Percentiles rank a stretch among this genome's conserved stretches.
Conservation (phyloP, 2,797 vertebrate species). For the Xiphophorus birchmanni region DNA sequence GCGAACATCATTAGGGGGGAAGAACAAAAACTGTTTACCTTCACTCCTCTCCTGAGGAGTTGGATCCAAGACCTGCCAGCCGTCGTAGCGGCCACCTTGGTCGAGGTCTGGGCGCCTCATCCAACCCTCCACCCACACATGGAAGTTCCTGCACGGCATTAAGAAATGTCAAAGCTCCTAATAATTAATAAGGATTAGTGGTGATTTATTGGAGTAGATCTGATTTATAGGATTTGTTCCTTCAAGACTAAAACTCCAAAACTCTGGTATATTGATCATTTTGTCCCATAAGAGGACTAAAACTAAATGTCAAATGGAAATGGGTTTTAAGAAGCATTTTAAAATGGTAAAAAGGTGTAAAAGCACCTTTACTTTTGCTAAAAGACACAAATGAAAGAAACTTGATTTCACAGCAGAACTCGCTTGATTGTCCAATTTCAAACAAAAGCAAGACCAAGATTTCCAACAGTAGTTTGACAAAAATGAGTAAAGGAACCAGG, state of each 20-base stretch:
- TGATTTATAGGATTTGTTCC: neutral
- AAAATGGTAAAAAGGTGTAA: too few relatives aligned
- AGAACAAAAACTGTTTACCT: slow-evolving; percentile 51
- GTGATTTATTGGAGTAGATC: neutral
- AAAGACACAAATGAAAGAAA: too few relatives aligned
- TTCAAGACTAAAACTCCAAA: neutral
- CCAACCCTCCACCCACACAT: slow-evolving; percentile 89
- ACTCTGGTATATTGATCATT: neutral
- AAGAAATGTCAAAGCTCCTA: neutral
- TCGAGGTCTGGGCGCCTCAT: slow-evolving; percentile 84
- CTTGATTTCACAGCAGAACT: neutral
- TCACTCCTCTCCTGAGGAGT: slow-evolving; percentile 88
- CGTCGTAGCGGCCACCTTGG: slow-evolving; percentile 58
- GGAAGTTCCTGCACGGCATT: slow-evolving; percentile 83
- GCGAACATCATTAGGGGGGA: neutral
- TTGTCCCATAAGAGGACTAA: neutral
- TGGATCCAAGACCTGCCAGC: slow-evolving; percentile 88
- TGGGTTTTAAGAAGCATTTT: too few relatives aligned
- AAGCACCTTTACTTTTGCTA: too few relatives aligned
- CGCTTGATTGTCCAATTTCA: too few relatives aligned
- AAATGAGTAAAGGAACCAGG: too few relatives aligned
- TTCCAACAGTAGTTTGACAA: too few relatives aligned
- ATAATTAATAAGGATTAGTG: neutral
- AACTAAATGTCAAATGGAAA: neutral
- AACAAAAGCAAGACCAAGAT: too few relatives aligned